phyloP scores from a whole-genome alignment of 1,140 invertebrate species.

The Apocrypta bakeri region DNA sequence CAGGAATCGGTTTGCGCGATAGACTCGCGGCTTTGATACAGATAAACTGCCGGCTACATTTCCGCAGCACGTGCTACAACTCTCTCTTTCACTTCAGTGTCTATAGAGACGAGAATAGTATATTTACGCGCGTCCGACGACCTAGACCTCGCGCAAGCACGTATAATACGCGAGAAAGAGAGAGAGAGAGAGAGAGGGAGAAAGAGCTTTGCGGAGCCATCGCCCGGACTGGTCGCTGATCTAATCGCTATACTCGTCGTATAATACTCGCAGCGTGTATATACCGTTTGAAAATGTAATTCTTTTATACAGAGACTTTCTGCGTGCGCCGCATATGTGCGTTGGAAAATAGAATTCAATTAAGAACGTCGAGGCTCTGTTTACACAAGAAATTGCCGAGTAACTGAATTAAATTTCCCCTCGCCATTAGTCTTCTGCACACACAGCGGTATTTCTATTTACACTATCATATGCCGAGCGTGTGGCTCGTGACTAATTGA shows the following conservation, averaged over 20 bases:
- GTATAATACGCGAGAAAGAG: background rate
- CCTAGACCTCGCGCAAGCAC: conserved; percentile 28
- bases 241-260: background rate
- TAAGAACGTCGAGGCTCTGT: background rate
- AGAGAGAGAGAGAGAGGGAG: no score
- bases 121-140: background rate
- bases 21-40: conserved; percentile 1
- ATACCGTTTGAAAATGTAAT: background rate
- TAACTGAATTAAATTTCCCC: conserved; percentile 2
- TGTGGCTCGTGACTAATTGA: background rate
- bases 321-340: no score
- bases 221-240: background rate
- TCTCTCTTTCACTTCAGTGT: conserved; percentile 13
- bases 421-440: background rate
- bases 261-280: background rate
- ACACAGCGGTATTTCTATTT: no score
- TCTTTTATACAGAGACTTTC: background rate
- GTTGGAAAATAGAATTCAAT: background rate
- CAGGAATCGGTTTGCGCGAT: no score
- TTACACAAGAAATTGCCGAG: background rate
- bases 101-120: conserved; percentile 21
- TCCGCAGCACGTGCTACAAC: conserved; percentile 7
- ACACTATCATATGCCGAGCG: no score
- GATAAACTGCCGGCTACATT: conserved; percentile 17
- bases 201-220: background rate